Evolutionary conservation across 2,113 vertebrate genomes (phyloP).

Genomic region (Macquaria australasica): DNA sequence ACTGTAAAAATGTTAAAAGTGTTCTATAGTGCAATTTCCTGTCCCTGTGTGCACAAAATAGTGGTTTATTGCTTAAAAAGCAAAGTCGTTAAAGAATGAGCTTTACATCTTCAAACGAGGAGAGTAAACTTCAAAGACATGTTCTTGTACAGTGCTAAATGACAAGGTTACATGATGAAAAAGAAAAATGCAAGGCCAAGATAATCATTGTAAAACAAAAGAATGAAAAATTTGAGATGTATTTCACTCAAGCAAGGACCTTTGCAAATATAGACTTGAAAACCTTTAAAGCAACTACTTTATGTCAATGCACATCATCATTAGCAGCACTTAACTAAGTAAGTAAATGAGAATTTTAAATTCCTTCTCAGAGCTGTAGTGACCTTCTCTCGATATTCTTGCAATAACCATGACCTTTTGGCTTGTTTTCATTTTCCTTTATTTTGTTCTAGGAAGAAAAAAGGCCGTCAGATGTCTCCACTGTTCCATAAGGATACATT

Average conservation of each 20-base stretch:
- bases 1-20: neutral
- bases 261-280: neutral
- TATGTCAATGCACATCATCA: neutral
- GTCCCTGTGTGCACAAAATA: neutral
- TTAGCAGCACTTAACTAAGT: neutral
- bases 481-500: conserved; percentile 15
- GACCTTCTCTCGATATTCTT: neutral
- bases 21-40: neutral
- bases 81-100: neutral
- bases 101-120: neutral
- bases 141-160: neutral
- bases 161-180: neutral
- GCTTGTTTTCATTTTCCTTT: conserved; percentile 21
- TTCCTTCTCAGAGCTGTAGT: neutral
- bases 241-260: no score
- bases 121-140: neutral
- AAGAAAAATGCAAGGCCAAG: neutral
- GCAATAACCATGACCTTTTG: conserved; percentile 20
- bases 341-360: neutral
- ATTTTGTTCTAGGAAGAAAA: conserved; percentile 15
- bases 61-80: neutral
- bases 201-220: neutral
- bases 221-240: neutral
- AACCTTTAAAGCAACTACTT: neutral
- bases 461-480: conserved; percentile 23